Percentiles rank a stretch among this genome's conserved stretches.
phyloP scores from a whole-genome alignment of 2,888 invertebrate genomes.

The Oxystoma pomonae region DNA sequence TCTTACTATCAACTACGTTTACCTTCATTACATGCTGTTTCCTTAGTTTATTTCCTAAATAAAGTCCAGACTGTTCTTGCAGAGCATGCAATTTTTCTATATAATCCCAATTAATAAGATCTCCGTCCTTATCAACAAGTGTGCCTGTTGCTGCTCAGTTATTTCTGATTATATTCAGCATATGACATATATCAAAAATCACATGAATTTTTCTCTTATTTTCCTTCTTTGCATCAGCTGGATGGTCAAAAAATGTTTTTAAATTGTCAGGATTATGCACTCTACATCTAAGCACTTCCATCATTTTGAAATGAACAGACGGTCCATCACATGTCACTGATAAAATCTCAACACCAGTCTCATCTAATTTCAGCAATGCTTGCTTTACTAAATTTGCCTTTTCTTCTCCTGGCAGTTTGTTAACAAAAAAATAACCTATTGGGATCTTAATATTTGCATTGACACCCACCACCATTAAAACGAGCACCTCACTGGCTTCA shows the following conservation, averaged over 20 bases:
- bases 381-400: conserved; percentile 9
- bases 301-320: conserved; percentile 12
- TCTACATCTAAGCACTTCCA: conserved; percentile 6
- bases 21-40: conserved; percentile 20
- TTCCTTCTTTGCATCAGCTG: background rate
- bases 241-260: conserved; percentile 7
- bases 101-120: conserved; percentile 8
- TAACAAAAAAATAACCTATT: conserved; percentile 12
- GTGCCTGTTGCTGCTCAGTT: conserved; percentile 4
- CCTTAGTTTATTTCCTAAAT: conserved; percentile 15
- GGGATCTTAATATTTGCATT: conserved; percentile 10
- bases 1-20: conserved; percentile 23
- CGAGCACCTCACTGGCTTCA: conserved; percentile 5
- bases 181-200: conserved; percentile 16
- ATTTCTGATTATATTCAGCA: conserved; percentile 15
- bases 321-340: conserved; percentile 18
- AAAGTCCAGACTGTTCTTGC: conserved; percentile 16
- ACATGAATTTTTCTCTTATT: conserved; percentile 1
- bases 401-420: conserved; percentile 4
- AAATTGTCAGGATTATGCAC: conserved; percentile 9
- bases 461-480: conserved; percentile 10
- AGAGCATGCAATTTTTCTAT: conserved; percentile 15
- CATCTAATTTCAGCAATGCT: conserved; percentile 5
- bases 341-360: conserved; percentile 9
- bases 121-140: conserved; percentile 10